Conservation (phyloP, 1,140 invertebrate genomes). For the Drosophila quadrilineata region DNA sequence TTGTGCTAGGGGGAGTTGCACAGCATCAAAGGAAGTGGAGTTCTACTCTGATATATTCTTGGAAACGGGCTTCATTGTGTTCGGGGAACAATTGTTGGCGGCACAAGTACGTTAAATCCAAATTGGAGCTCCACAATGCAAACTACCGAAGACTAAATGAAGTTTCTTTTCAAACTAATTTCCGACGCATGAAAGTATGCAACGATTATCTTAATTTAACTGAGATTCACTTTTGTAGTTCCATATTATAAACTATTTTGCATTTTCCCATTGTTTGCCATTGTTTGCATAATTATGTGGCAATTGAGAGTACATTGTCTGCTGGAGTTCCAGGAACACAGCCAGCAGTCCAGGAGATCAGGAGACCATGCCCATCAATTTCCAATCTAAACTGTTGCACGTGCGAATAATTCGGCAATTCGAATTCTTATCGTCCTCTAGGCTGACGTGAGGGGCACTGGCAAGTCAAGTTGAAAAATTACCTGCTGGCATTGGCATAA, state of each 20-base stretch:
- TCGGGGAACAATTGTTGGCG: conserved; percentile 13
- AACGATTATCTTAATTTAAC: not conserved
- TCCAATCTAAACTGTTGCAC: conserved; percentile 63
- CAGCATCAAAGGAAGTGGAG: conserved; percentile 10
- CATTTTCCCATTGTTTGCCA: not conserved
- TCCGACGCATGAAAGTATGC: conserved; percentile 43
- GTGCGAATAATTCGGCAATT: conserved; percentile 64
- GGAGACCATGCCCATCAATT: conserved; percentile 36
- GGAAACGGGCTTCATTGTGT: conserved; percentile 34
- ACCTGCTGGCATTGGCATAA: conserved; percentile 63
- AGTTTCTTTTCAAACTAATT: not conserved
- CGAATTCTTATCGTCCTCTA: conserved; percentile 30
- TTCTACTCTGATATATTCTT: conserved; percentile 33
- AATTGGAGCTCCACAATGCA: conserved; percentile 4
- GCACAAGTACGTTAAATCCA: not conserved
- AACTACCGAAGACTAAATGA: not conserved
- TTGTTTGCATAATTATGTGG: conserved; percentile 36
- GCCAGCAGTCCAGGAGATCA: conserved; percentile 4
- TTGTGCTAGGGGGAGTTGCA: conserved; percentile 36
- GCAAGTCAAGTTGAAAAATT: conserved; percentile 57
- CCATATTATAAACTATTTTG: not conserved
- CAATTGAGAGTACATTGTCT: conserved; percentile 26
- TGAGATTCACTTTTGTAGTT: not conserved
- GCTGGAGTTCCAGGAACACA: not conserved
- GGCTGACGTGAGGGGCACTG: conserved; percentile 31